Percentiles rank a stretch among this genome's conserved stretches.
Conservation (phyloP, 1,140 invertebrate genomes). For the Ostrea denselamellosa region DNA sequence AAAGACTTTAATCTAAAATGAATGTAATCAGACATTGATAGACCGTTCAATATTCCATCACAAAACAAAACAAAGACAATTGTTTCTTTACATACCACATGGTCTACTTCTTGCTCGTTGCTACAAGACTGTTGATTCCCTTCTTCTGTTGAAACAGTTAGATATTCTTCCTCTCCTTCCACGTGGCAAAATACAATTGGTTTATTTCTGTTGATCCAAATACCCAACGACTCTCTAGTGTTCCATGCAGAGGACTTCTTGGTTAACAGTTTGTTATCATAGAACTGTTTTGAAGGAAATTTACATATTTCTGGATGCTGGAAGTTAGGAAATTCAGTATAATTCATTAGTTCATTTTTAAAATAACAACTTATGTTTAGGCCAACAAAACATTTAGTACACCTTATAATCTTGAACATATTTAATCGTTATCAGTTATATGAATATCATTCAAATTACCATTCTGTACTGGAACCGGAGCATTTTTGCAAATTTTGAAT, state of each 20-base stretch:
- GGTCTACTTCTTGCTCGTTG: constrained; percentile 66
- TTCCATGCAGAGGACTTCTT: constrained; percentile 46
- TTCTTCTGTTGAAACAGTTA: constrained; percentile 71
- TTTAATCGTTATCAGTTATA: background rate
- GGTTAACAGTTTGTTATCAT: constrained; percentile 63
- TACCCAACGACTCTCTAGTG: constrained; percentile 42
- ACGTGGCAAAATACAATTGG: constrained; percentile 71
- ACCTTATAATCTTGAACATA: background rate
- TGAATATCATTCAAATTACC: constrained; percentile 60
- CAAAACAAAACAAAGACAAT: background rate
- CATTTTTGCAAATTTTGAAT: constrained; percentile 58
- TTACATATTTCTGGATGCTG: constrained; percentile 70
- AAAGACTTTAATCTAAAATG: constrained; percentile 57
- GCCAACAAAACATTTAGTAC: background rate
- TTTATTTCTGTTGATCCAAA: constrained; percentile 54
- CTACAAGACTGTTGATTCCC: constrained; percentile 72
- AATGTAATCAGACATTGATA: background rate
- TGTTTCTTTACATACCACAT: constrained; percentile 62
- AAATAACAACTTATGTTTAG: background rate
- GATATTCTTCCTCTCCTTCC: constrained; percentile 67
- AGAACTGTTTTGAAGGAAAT: constrained; percentile 72
- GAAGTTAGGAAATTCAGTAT: background rate
- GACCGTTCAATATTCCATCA: background rate
- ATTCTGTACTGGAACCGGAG: constrained; percentile 74
- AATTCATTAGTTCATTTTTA: background rate